Conservation (phyloP, 1,140 invertebrate species). For the Trigoniulus corallinus region DNA sequence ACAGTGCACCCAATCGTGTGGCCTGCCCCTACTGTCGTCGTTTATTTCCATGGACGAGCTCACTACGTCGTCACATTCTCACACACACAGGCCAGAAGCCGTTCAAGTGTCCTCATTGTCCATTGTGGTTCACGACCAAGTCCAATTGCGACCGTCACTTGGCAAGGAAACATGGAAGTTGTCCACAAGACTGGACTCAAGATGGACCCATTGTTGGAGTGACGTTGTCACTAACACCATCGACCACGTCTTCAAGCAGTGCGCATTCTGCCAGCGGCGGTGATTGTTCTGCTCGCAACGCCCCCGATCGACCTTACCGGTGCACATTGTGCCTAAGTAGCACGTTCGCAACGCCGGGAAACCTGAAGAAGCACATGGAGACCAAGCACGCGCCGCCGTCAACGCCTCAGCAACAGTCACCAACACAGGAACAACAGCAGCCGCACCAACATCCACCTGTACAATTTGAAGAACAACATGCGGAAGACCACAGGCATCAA, state of each 20-base stretch:
- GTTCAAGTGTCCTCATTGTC: constrained; percentile 81
- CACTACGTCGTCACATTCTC: constrained; percentile 72
- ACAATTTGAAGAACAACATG: neutral
- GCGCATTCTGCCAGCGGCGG: neutral
- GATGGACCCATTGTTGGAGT: neutral
- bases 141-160: constrained; percentile 91
- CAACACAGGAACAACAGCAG: constrained; percentile 10
- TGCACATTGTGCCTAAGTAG: constrained; percentile 67
- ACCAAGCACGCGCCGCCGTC: constrained; percentile 36
- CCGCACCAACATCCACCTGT: neutral
- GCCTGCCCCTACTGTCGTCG: constrained; percentile 79
- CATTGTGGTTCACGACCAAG: constrained; percentile 85
- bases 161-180: constrained; percentile 65
- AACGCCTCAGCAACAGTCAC: constrained; percentile 4
- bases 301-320: constrained; percentile 64
- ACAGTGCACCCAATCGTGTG: constrained; percentile 75
- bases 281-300: constrained; percentile 40
- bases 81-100: constrained; percentile 93
- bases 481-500: neutral
- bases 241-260: neutral
- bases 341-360: constrained; percentile 64
- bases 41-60: constrained; percentile 91
- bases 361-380: constrained; percentile 55
- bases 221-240: constrained; percentile 1
- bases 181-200: constrained; percentile 10